phyloP scores from a whole-genome alignment of 2,888 invertebrate genomes.

The Conchocele bisecta region DNA sequence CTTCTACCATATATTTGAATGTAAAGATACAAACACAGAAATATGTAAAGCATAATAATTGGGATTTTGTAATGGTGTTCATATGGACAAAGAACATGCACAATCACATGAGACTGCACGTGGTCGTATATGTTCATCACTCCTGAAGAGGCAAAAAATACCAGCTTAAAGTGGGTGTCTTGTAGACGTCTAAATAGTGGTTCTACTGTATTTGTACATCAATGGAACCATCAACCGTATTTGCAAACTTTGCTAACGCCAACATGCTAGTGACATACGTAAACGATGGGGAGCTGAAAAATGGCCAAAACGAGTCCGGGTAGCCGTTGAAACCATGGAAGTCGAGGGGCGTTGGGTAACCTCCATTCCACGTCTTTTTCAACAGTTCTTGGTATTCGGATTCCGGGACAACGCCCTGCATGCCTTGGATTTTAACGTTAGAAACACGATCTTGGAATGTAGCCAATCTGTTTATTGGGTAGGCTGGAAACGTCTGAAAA shows the following conservation, averaged over 20 bases:
- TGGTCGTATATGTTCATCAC: too few species aligned
- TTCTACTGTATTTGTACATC: too few species aligned
- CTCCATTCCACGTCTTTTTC: slow-evolving; percentile 48
- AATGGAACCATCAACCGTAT: slow-evolving; percentile 75
- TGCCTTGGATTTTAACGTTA: slow-evolving; percentile 45
- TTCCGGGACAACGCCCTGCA: slow-evolving; percentile 65
- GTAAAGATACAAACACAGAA: too few species aligned
- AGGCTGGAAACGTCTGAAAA: slow-evolving; percentile 30
- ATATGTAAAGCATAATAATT: too few species aligned
- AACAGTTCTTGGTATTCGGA: slow-evolving; percentile 61
- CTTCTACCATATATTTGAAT: too few species aligned
- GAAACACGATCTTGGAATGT: not conserved
- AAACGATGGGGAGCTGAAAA: slow-evolving; percentile 74
- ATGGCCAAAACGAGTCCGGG: slow-evolving; percentile 65
- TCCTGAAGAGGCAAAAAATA: too few species aligned
- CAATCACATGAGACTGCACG: too few species aligned
- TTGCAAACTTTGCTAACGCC: slow-evolving; percentile 70
- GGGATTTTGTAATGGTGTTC: too few species aligned
- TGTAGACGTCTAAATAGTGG: too few species aligned
- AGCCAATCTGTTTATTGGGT: slow-evolving; percentile 28
- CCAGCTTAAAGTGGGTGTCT: too few species aligned
- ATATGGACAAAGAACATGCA: too few species aligned
- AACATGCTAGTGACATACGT: slow-evolving; percentile 71
- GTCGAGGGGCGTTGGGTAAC: slow-evolving; percentile 51
- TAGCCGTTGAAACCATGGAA: slow-evolving; percentile 72